Base-by-base conservation (phyloP, 2,113 vertebrate species). In the Hemichromis elongatus region DNA sequence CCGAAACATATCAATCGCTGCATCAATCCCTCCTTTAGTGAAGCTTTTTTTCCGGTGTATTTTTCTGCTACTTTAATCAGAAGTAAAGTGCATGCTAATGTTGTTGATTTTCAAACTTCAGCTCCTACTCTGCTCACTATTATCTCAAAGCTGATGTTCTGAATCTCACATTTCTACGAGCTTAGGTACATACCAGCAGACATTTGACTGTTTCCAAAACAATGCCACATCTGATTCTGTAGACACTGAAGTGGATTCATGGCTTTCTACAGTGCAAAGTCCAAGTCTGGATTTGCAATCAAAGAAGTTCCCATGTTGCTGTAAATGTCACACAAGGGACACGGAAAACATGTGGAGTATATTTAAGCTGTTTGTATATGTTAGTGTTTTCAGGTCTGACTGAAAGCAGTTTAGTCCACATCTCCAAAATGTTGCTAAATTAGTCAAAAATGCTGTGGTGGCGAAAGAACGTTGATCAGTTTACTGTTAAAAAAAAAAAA, bases 201-300 rank as follows among this genome's bases (percentile, higher is more conserved):
- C 40, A 11, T 63, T 57, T 21, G 81, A 40, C 37, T 81, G 80
- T 91, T 91, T 84, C 56, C 70, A 83, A 84, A 92, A 87, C 54
- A 82, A 77, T 52, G 82, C 79, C 79, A 57, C 26, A 13, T 53
- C 42, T 30, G 9, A 84, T 57, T 84, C 81, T 89, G 56, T 50
- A 86, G 35, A 61, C 57, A 56, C 78, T n/a, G n/a, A n/a, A n/a
- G n/a, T n/a, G n/a, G n/a, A n/a, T n/a, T n/a, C n/a, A n/a, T n/a
- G n/a, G n/a, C n/a, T n/a, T n/a, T n/a, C n/a, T n/a, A n/a, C n/a
- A n/a, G n/a, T n/a, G n/a, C n/a, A n/a, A n/a, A n/a, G n/a, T n/a
- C n/a, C n/a, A n/a, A 55, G 81, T 83, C 89, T 91, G 87, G 84
- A 84, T 88, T 89, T 88, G 84, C 47, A 81, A 90, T 92, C 83